Evolutionary conservation across 1,140 invertebrate genomes (phyloP).

Genomic region (Drosophila carrolli): DNA sequence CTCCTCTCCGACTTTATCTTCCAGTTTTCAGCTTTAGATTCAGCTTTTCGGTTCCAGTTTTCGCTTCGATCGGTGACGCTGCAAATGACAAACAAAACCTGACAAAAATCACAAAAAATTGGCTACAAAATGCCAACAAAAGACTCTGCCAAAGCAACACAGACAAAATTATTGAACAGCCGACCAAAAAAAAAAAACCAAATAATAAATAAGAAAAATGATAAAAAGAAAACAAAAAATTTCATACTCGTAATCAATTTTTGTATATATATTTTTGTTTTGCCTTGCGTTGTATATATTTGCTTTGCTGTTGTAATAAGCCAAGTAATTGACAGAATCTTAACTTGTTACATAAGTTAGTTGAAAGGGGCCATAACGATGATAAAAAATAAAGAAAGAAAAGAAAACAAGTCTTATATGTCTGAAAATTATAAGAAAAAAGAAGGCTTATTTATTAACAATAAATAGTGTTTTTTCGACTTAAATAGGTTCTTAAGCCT

Average conservation of each 20-base stretch:
- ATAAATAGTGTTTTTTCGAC: not conserved
- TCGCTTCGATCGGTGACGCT: constrained; percentile 61
- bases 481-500: no score
- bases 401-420: not conserved
- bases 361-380: constrained; percentile 5
- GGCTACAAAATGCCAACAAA: constrained; percentile 72
- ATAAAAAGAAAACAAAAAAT: constrained; percentile 14
- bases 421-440: not conserved
- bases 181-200: not conserved
- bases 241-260: constrained; percentile 26
- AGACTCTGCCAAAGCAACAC: constrained; percentile 20
- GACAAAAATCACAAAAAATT: constrained; percentile 56
- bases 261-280: not conserved
- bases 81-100: constrained; percentile 71
- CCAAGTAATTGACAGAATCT: constrained; percentile 50
- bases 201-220: constrained; percentile 5
- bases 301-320: constrained; percentile 37
- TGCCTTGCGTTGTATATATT: constrained; percentile 1
- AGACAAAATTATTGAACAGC: constrained; percentile 26
- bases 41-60: constrained; percentile 52
- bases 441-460: not conserved
- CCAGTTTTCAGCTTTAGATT: constrained; percentile 27
- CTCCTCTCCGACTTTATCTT: constrained; percentile 37
- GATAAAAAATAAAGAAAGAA: not conserved
- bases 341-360: constrained; percentile 30